Evolutionary conservation across 2,888 invertebrate genomes (phyloP).

Genomic region (Ophioninae sp.): DNA sequence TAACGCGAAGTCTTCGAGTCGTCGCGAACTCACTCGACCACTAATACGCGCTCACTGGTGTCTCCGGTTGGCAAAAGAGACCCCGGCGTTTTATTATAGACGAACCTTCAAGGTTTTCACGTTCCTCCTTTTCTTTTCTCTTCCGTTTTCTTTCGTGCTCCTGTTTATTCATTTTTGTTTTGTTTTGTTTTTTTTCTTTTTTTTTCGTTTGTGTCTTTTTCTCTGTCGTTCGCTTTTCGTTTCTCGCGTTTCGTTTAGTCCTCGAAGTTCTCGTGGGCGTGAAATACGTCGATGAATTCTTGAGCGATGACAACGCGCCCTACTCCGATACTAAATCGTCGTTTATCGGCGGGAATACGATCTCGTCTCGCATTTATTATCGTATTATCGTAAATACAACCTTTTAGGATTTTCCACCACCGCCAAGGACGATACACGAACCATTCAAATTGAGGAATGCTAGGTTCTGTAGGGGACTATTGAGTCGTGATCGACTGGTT

Average conservation of each 20-base stretch:
- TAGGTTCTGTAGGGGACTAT: conserved; percentile 13
- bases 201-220: conserved; percentile 15
- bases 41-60: conserved; percentile 22
- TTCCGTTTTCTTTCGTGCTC: conserved; percentile 6
- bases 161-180: conserved; percentile 6
- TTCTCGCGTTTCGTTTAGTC: conserved; percentile 31
- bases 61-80: conserved; percentile 20
- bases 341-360: conserved; percentile 22
- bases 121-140: conserved; percentile 10
- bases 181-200: conserved; percentile 11
- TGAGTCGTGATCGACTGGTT: conserved; percentile 1
- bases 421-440: background rate
- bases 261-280: conserved; percentile 37
- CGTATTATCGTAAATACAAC: conserved; percentile 41
- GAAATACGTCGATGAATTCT: conserved; percentile 47
- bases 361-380: conserved; percentile 27
- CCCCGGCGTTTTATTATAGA: background rate
- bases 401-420: background rate
- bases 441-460: background rate
- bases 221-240: conserved; percentile 21
- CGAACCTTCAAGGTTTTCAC: conserved; percentile 54
- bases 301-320: conserved; percentile 20
- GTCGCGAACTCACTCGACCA: conserved; percentile 50
- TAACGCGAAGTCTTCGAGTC: conserved; percentile 30
- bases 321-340: conserved; percentile 26